A percentile compares a stretch with the other conserved stretches of the same genome.
phyloP scores from a whole-genome alignment of 2,113 vertebrate genomes.

The Empidonax traillii region DNA sequence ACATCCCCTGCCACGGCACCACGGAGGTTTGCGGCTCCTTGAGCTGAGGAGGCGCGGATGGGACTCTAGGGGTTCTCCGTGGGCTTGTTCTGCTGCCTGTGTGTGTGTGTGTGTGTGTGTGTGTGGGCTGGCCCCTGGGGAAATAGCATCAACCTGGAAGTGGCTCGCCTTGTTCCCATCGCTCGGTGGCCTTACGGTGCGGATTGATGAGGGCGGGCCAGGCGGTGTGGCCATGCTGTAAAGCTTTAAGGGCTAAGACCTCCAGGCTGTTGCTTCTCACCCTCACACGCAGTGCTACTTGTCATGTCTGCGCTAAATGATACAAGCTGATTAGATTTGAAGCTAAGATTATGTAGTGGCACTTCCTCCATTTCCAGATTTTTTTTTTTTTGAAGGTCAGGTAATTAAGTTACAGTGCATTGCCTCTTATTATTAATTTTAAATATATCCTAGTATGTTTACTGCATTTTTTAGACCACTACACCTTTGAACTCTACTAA shows the following conservation, averaged over 20 bases:
- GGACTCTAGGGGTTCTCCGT: too few relatives aligned
- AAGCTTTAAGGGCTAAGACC: background rate
- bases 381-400: background rate
- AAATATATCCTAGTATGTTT: background rate
- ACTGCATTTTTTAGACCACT: background rate
- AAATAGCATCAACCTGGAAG: fast-evolving
- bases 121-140: background rate
- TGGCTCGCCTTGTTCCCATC: too few relatives aligned
- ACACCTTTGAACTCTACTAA: background rate
- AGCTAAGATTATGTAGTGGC: background rate
- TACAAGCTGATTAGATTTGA: background rate
- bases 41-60: fast-evolving
- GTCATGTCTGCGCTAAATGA: background rate
- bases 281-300: fast-evolving
- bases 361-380: background rate
- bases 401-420: background rate
- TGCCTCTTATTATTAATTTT: background rate
- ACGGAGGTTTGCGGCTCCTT: fast-evolving
- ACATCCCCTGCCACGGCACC: fast-evolving
- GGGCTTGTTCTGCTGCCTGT: too few relatives aligned
- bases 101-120: too few relatives aligned
- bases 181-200: fast-evolving
- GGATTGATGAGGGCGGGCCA: background rate
- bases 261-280: fast-evolving
- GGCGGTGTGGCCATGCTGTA: fast-evolving